Evolutionary conservation across 2,888 invertebrate species (phyloP), one percentile per base, ranked within the genome.

Genomic region (Antitype chi): DNA sequence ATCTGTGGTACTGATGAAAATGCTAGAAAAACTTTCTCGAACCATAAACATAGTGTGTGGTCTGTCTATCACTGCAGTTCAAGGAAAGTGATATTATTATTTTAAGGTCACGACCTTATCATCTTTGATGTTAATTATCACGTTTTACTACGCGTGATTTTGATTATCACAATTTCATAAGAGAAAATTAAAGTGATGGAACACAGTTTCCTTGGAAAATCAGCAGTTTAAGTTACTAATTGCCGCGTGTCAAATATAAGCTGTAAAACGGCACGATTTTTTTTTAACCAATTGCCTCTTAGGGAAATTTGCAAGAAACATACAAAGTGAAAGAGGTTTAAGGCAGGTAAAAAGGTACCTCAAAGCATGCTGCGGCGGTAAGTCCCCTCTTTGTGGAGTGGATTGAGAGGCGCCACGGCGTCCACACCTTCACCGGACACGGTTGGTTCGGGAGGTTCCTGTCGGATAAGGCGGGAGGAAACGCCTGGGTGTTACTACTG

Each of bases 31-130:
- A n/a, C 17, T 78, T 71, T 57, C 67, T 76, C 23, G 17, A 28
- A 25, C 8, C 28, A 25, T 11, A 47, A 43, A 67, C 63, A 47
- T 55, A 55, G 32, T 80, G 69, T 76, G 70, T 71, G 68, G 73
- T 70, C 73, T 68, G 73, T 70, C 73, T 68, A 57, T 59, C 32
- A 32, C 15, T 53, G 13, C 20, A 72, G 74, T 77, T 78, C 74
- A 74, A 78, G 71, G 68, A 84, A 78, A 85, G 72, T 70, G 72
- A 71, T 77, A 74, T 43, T 43, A 62, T 13, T 17, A 52, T 7
- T 20, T 59, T 13, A 32, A 60, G 53, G 43, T 72, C 63, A 17
- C 2, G 62, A 85, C 85, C 82, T 72, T 59, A n/a, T 60, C 63
- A 70, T 64, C 82, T 78, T 55, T 60, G 28, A 73, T 67, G 64